These are phyloP conservation scores for Amblyopsis hoosieri DNA, from an alignment of 2,797 vertebrate genomes.

Conservation along the genomic window DNA sequence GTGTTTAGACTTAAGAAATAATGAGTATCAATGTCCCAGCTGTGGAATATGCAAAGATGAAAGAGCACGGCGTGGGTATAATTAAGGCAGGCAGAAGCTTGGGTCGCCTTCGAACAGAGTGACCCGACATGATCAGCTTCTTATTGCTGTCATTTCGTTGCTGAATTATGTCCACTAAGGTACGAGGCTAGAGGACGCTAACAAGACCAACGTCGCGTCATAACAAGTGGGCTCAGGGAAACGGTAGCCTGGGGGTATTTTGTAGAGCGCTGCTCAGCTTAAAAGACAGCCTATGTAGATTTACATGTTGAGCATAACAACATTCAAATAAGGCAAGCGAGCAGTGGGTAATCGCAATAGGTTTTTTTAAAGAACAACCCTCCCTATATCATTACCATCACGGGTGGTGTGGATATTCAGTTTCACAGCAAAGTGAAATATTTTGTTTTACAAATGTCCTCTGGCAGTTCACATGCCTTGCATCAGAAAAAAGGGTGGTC, in stretches of 20 bases:
- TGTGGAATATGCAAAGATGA: slow-evolving; percentile 95
- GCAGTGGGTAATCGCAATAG: slow-evolving; percentile 23
- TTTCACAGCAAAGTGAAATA: slow-evolving; percentile 65
- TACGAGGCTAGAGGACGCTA: slow-evolving; percentile 63
- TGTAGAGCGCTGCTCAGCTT: not conserved
- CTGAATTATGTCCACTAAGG: slow-evolving; percentile 83
- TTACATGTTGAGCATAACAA: slow-evolving; percentile 29
- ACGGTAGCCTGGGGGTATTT: slow-evolving; percentile 34
- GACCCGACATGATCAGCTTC: slow-evolving; percentile 98
- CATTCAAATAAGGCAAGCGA: slow-evolving; percentile 13
- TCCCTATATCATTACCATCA: slow-evolving; percentile 64
- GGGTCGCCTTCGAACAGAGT: slow-evolving; percentile 87
- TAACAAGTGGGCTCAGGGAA: slow-evolving; percentile 35
- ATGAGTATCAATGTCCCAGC: slow-evolving; percentile 99
- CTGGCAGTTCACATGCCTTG: slow-evolving; percentile 51
- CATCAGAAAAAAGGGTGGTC: slow-evolving; percentile 33
- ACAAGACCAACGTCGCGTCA: slow-evolving; percentile 73
- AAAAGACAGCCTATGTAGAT: slow-evolving; percentile 42
- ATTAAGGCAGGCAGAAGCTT: slow-evolving; percentile 92
- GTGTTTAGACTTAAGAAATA: slow-evolving; percentile 99
- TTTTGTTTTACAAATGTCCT: slow-evolving; percentile 76
- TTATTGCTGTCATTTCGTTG: slow-evolving; percentile 90
- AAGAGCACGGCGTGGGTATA: slow-evolving; percentile 93
- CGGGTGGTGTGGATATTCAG: slow-evolving; percentile 53
- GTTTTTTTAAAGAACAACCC: slow-evolving; percentile 54